A percentile compares a stretch with the other conserved stretches of the same genome.
Evolutionary conservation across 2,113 vertebrate species (phyloP).

Genomic region (Anthoscopus minutus): DNA sequence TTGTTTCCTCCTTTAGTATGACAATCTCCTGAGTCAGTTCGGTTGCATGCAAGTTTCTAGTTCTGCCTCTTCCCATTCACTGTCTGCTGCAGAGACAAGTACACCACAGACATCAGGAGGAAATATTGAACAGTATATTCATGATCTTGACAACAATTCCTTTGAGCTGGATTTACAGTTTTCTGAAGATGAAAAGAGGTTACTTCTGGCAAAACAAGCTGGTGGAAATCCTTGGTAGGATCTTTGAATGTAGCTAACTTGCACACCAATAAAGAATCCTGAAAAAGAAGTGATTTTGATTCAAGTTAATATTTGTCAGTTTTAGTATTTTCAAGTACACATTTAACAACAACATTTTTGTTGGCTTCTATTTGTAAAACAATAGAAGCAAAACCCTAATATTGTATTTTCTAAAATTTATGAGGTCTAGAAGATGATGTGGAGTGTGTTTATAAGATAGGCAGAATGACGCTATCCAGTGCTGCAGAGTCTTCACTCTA

Average conservation of each 20-base stretch:
- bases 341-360: neutral
- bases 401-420: neutral
- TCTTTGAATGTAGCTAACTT: neutral
- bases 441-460: neutral
- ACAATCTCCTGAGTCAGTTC: slow-evolving; percentile 98
- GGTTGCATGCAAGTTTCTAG: slow-evolving; percentile 96
- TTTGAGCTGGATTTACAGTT: slow-evolving; percentile 97
- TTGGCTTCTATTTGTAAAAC: neutral
- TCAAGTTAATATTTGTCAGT: neutral
- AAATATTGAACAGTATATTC: slow-evolving; percentile 98
- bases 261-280: neutral
- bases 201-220: slow-evolving; percentile 93
- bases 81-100: slow-evolving; percentile 74
- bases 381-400: neutral
- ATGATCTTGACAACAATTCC: slow-evolving; percentile 94
- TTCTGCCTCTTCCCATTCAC: slow-evolving; percentile 83
- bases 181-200: slow-evolving; percentile 90
- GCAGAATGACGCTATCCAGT: neutral
- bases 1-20: slow-evolving; percentile 78
- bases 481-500: neutral
- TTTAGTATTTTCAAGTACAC: neutral
- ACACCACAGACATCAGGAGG: slow-evolving; percentile 83
- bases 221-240: slow-evolving; percentile 92
- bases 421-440: neutral
- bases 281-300: neutral